phyloP scores from a whole-genome alignment of 37 sponge, comb jelly and placozoan species.

The Hexactinellida sp. region DNA sequence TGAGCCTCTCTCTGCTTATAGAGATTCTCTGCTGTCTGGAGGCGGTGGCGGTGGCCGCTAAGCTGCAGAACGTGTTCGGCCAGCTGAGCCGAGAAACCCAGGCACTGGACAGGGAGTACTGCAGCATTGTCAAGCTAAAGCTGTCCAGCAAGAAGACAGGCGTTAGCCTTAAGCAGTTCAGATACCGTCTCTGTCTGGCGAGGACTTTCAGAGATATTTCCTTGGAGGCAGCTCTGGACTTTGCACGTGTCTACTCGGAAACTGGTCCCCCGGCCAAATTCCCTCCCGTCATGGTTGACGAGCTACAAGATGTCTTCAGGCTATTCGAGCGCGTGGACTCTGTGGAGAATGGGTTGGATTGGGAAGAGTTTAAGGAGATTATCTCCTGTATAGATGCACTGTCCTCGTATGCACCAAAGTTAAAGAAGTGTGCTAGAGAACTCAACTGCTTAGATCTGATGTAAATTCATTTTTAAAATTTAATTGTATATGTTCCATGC shows the following conservation, averaged over 20 bases:
- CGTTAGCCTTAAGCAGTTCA: neutral
- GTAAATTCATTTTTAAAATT: too few relatives aligned
- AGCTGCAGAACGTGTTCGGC: neutral
- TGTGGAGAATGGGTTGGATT: too few relatives aligned
- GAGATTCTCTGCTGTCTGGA: neutral
- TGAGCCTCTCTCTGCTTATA: neutral
- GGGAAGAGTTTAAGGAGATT: too few relatives aligned
- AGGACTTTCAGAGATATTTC: neutral
- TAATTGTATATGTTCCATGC: too few relatives aligned
- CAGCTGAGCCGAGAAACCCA: neutral
- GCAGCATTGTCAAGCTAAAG: neutral
- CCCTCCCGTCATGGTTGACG: neutral
- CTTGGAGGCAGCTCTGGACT: neutral
- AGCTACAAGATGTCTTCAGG: neutral
- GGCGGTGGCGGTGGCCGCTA: neutral
- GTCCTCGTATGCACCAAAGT: too few relatives aligned
- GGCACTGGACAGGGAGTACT: neutral
- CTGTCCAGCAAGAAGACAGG: neutral
- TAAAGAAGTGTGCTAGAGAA: too few relatives aligned
- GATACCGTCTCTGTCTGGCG: neutral
- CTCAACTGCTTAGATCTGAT: too few relatives aligned
- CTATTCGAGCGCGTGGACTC: neutral
- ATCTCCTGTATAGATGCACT: too few relatives aligned
- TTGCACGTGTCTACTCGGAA: neutral
- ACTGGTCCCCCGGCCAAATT: neutral